Percentiles rank a stretch among this genome's conserved stretches.
Evolutionary conservation across 2,113 vertebrate genomes (phyloP).

Genomic region (Scomber colias): DNA sequence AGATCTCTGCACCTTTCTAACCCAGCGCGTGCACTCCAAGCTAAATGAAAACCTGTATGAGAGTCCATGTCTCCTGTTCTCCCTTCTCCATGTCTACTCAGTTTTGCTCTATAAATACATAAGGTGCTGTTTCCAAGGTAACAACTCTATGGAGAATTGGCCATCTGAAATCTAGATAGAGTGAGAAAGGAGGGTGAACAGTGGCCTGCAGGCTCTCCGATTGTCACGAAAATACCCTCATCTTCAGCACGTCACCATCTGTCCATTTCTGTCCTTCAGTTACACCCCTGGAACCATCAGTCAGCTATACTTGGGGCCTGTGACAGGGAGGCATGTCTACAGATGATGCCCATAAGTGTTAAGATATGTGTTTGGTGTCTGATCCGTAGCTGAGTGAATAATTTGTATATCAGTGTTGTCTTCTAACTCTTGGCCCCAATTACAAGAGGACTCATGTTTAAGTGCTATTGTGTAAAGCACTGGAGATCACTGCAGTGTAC

Average conservation of each 20-base stretch:
- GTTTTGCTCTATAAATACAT: conserved; percentile 84
- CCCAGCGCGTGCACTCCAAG: neutral
- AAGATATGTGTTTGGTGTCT: conserved; percentile 2
- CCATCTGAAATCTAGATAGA: conserved; percentile 79
- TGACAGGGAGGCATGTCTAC: neutral
- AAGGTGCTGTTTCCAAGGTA: conserved; percentile 88
- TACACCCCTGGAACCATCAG: neutral
- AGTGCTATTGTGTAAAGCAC: no score
- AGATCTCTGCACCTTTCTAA: neutral
- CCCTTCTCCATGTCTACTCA: conserved; percentile 49
- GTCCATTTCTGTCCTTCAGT: conserved; percentile 1
- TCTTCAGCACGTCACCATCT: neutral
- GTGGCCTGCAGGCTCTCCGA: conserved; percentile 27
- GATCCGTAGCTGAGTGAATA: neutral
- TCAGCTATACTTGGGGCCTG: neutral
- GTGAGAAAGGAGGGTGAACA: conserved; percentile 48
- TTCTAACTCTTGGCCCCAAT: neutral
- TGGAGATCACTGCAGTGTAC: no score
- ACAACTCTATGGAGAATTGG: conserved; percentile 82
- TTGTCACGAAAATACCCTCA: conserved; percentile 35
- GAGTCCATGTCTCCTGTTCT: conserved; percentile 28
- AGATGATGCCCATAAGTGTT: conserved; percentile 2
- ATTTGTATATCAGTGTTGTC: neutral
- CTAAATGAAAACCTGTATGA: conserved; percentile 36
- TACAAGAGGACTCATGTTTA: neutral